These are phyloP conservation scores for Ramazzottius varieornatus DNA, from an alignment of 2,888 invertebrate genomes.

Conservation along the genomic window DNA sequence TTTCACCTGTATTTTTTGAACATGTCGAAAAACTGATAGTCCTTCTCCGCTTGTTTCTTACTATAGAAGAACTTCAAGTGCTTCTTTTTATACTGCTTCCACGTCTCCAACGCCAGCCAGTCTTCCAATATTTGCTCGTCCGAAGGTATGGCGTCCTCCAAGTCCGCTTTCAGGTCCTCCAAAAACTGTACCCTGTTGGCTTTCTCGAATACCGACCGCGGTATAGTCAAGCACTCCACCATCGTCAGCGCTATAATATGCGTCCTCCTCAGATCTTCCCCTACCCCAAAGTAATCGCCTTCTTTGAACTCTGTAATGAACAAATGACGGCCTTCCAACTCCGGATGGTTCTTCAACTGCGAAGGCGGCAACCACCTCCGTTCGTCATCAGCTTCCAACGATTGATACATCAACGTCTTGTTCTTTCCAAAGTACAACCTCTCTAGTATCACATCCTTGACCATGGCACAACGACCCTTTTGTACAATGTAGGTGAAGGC, in stretches of 20 bases:
- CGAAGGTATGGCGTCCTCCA: conserved; percentile 3
- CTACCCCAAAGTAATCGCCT: background rate
- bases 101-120: background rate
- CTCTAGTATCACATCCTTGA: background rate
- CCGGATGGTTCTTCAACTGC: background rate
- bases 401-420: background rate
- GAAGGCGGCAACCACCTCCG: background rate
- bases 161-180: background rate
- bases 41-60: background rate
- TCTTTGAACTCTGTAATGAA: background rate
- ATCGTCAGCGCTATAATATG: background rate
- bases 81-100: background rate
- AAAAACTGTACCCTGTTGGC: background rate
- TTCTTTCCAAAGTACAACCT: background rate
- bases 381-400: background rate
- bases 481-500: background rate
- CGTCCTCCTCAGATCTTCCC: background rate
- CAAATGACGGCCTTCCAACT: background rate
- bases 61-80: background rate
- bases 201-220: background rate
- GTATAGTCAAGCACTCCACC: background rate
- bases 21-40: background rate
- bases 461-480: background rate
- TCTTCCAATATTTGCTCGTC: background rate
- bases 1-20: background rate